Evolutionary conservation across 2,888 invertebrate species (phyloP).

Genomic region (Melikaiella ostensackeni): DNA sequence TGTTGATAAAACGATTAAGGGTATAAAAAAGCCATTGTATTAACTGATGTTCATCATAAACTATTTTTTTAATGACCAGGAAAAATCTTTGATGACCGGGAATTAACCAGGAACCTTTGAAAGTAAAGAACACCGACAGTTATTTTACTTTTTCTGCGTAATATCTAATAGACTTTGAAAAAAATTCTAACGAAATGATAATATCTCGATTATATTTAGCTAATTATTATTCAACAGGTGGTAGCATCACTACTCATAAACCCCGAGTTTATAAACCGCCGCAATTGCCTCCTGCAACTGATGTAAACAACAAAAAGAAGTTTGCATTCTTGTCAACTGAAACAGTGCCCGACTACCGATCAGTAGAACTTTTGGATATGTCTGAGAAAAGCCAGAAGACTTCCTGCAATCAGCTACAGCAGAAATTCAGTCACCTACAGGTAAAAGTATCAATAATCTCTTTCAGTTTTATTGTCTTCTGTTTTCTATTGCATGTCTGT

Average conservation of each 20-base stretch:
- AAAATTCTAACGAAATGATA: no score
- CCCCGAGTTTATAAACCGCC: conserved; percentile 81
- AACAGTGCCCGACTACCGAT: conserved; percentile 91
- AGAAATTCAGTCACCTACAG: conserved; percentile 84
- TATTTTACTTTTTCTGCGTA: no score
- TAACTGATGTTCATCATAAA: no score
- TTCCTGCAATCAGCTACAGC: conserved; percentile 86
- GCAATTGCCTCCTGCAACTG: conserved; percentile 79
- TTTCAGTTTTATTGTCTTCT: conserved; percentile 41
- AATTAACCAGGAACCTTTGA: no score
- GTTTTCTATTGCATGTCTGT: conserved; percentile 41
- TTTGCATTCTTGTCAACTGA: conserved; percentile 92
- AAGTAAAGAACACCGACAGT: no score
- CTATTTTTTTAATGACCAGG: no score
- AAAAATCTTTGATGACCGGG: no score
- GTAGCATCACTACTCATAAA: conserved; percentile 85
- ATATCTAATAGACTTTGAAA: no score
- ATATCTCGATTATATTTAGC: no score
- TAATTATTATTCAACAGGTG: conserved; percentile 78
- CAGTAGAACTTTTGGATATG: conserved; percentile 81
- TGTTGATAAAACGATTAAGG: no score
- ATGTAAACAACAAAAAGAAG: conserved; percentile 90
- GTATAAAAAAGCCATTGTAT: no score
- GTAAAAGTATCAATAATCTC: conserved; percentile 57
- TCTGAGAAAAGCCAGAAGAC: conserved; percentile 87